Percentiles rank a stretch among this genome's conserved stretches.
These are phyloP conservation scores for Zoanthus sansibaricus DNA, from an alignment of 92 coral and sea anemone species.

Conservation along the genomic window DNA sequence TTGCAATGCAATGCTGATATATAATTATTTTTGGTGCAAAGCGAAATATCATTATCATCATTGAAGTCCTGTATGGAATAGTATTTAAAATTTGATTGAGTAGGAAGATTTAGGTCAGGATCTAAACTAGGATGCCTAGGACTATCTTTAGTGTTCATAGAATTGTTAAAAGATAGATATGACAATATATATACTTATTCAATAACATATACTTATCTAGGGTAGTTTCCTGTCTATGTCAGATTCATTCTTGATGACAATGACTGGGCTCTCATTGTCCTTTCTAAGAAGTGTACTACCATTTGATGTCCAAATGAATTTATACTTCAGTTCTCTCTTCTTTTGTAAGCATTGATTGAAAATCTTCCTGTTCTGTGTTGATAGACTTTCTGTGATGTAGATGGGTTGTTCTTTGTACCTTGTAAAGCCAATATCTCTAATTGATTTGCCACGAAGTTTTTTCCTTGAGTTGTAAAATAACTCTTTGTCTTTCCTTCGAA, in stretches of 20 bases:
- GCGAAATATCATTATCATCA: background rate
- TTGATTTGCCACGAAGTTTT: slow-evolving; percentile 38
- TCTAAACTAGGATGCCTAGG: background rate
- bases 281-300: slow-evolving; percentile 23
- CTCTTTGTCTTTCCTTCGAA: slow-evolving; percentile 36
- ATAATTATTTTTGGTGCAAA: slow-evolving; percentile 25
- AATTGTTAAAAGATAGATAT: background rate
- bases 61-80: slow-evolving; percentile 17
- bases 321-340: slow-evolving; percentile 34
- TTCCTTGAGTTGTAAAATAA: slow-evolving; percentile 27
- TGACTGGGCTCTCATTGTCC: slow-evolving; percentile 35
- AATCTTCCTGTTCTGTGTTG: slow-evolving; percentile 41
- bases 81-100: slow-evolving; percentile 21
- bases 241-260: slow-evolving; percentile 24
- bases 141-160: slow-evolving; percentile 6
- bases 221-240: slow-evolving; percentile 14
- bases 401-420: slow-evolving; percentile 39
- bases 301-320: slow-evolving; percentile 18
- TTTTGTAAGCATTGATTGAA: slow-evolving; percentile 33
- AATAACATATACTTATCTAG: slow-evolving; percentile 15
- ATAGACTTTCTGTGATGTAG: slow-evolving; percentile 32
- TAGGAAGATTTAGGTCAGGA: slow-evolving; percentile 26
- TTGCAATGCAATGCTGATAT: slow-evolving; percentile 15
- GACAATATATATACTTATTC: background rate
- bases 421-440: slow-evolving; percentile 33